Evolutionary conservation across 2,888 invertebrate species (phyloP).

Genomic region (Paralinhomoeus sp.): DNA sequence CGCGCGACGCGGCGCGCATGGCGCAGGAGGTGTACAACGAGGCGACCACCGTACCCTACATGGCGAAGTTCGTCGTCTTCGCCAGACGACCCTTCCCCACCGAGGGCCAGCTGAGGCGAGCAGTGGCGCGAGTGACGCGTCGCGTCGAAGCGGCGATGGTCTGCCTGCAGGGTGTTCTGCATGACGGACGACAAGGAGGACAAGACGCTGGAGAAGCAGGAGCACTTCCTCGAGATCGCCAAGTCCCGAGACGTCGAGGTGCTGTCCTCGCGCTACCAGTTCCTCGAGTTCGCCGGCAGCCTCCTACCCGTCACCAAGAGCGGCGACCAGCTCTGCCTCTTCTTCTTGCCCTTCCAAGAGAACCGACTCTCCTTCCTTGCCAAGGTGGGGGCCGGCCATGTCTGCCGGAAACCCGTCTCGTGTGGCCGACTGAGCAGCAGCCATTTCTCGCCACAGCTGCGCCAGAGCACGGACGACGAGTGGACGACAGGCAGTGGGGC

Average conservation of each 20-base stretch:
- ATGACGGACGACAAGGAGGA: slow-evolving; percentile 98
- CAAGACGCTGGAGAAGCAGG: slow-evolving; percentile 67
- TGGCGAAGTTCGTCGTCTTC: slow-evolving; percentile 97
- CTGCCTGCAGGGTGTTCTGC: slow-evolving; percentile 51
- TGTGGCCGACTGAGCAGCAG: too few species aligned
- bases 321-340: slow-evolving; percentile 75
- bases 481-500: slow-evolving; percentile 22
- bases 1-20: slow-evolving; percentile 91
- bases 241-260: slow-evolving; percentile 89
- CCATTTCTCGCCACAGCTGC: too few species aligned
- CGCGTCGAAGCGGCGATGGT: neutral
- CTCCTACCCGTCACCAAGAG: slow-evolving; percentile 84
- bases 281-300: slow-evolving; percentile 86
- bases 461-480: slow-evolving; percentile 15
- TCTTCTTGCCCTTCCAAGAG: slow-evolving; percentile 86
- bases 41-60: slow-evolving; percentile 94
- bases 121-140: too few species aligned
- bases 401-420: too few species aligned
- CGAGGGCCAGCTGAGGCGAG: slow-evolving; percentile 45
- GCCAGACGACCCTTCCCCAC: slow-evolving; percentile 76
- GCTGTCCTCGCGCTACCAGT: slow-evolving; percentile 75
- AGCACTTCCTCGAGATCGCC: slow-evolving; percentile 83
- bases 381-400: slow-evolving; percentile 56
- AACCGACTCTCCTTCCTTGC: slow-evolving; percentile 86
- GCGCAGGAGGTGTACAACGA: slow-evolving; percentile 93